Percentiles rank a stretch among this genome's conserved stretches.
Evolutionary conservation across 2,113 vertebrate genomes (phyloP).

Genomic region (Colossoma macropomum): DNA sequence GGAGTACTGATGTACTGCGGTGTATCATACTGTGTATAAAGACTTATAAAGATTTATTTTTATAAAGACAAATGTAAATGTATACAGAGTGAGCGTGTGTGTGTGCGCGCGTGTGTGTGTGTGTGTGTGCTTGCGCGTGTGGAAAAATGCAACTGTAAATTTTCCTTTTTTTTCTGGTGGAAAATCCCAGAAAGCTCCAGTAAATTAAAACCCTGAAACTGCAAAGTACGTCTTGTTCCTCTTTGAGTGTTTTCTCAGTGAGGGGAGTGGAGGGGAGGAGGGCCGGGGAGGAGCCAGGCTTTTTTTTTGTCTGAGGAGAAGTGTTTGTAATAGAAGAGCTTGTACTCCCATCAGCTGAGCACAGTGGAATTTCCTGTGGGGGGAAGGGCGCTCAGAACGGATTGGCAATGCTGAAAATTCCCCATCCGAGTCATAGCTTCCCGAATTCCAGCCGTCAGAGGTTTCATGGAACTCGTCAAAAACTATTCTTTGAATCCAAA

Average conservation of each 20-base stretch:
- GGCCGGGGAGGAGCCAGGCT: neutral
- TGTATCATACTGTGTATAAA: conserved; percentile 81
- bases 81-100: conserved; percentile 63
- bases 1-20: conserved; percentile 65
- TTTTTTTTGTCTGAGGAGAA: conserved; percentile 20
- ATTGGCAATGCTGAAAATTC: conserved; percentile 42
- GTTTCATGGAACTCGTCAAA: neutral
- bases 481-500: conserved; percentile 31
- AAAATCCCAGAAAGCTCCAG: conserved; percentile 26
- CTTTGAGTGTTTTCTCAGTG: conserved; percentile 17
- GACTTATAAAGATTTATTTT: conserved; percentile 81
- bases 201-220: conserved; percentile 55
- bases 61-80: conserved; percentile 75
- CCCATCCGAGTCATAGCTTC: conserved; percentile 36
- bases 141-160: conserved; percentile 3
- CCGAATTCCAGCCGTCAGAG: conserved; percentile 45
- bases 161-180: conserved; percentile 21
- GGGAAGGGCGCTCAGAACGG: conserved; percentile 11
- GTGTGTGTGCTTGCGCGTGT: neutral
- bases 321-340: conserved; percentile 7
- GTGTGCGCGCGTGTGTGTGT: too few species aligned
- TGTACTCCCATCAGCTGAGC: conserved; percentile 50
- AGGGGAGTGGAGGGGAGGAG: neutral
- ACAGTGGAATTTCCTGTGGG: conserved; percentile 61
- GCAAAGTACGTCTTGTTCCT: conserved; percentile 25